Evolutionary conservation across 2,888 invertebrate genomes (phyloP), one percentile per base, ranked within the genome.

Genomic region (Penaeus monodon): DNA sequence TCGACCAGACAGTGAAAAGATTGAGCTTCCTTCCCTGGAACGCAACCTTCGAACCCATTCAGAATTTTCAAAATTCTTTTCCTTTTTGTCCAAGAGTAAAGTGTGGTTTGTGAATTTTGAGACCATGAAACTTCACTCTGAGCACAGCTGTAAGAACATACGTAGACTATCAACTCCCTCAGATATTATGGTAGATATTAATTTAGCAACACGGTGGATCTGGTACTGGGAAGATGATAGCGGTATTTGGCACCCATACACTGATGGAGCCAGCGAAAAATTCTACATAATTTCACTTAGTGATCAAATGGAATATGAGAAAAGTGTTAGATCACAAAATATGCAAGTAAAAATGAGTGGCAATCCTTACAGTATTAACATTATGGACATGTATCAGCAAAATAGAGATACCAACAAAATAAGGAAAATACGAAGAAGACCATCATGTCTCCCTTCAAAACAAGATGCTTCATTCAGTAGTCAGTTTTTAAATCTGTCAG

Each of bases 101-200:
- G 49, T 74, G 8, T 82, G 82, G 83, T 12, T 38, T 66, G 87
- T 83, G 57, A 68, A 89, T 82, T 84, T 89, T n/a, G 77, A 84
- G 20, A 65, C 44, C 24, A 81, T 87, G 76, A 68, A 65, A 57
- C 27, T 89, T 14, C 17, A 20, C 12, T 57, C 70, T 29, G 29
- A 65, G 10, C 17, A 24, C 8, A 22, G 3, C 33, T 65, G 20
- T n/a, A 57, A 29, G 33, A n/a, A 49, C 3, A 70, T 89, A 14
- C 77, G 88, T 20, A 84, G 89, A 63, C 70, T 89, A 8, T 89
- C 89, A 24, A 89, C 89, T 33, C 68, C 83, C 7, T 89, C 89
- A 12, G 89, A 89, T 57, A 57, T 89, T 7, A 65, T 64, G 10
- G 70, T n/a, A 33, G n/a, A 76, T 17, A 2, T 74, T 38, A 68